phyloP scores from a whole-genome alignment of 2,113 vertebrate species.

The Carettochelys insculpta region DNA sequence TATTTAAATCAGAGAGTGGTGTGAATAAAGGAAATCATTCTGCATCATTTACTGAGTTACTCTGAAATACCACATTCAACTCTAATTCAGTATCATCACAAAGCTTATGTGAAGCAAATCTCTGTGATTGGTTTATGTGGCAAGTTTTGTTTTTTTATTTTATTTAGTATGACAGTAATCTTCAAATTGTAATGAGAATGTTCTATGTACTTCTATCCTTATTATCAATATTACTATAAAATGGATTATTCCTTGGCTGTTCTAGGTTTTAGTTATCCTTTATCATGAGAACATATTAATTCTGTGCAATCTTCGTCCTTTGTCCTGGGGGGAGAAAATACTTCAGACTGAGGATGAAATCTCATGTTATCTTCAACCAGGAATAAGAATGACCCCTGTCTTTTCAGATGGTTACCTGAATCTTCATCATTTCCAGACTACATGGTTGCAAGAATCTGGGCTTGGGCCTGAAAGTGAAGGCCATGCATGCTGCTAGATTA shows the following conservation, averaged over 20 bases:
- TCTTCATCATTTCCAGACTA: background rate
- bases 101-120: constrained; percentile 5
- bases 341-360: background rate
- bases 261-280: background rate
- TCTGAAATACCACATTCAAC: constrained; percentile 1
- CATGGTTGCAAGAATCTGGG: background rate
- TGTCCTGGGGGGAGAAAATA: background rate
- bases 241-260: background rate
- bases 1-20: background rate
- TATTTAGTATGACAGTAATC: background rate
- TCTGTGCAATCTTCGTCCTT: background rate
- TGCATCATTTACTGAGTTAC: constrained; percentile 5
- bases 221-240: constrained; percentile 16
- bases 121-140: background rate
- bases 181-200: background rate
- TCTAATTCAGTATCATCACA: background rate
- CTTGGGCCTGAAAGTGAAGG: background rate
- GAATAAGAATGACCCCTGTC: background rate
- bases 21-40: background rate
- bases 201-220: background rate
- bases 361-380: background rate
- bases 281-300: constrained; percentile 1
- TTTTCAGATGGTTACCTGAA: background rate
- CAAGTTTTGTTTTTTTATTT: constrained; percentile 34
- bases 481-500: background rate